Percentiles rank a stretch among this genome's conserved stretches.
phyloP scores from a whole-genome alignment of 2,888 invertebrate species.

The Scaptomyza caliginosa region DNA sequence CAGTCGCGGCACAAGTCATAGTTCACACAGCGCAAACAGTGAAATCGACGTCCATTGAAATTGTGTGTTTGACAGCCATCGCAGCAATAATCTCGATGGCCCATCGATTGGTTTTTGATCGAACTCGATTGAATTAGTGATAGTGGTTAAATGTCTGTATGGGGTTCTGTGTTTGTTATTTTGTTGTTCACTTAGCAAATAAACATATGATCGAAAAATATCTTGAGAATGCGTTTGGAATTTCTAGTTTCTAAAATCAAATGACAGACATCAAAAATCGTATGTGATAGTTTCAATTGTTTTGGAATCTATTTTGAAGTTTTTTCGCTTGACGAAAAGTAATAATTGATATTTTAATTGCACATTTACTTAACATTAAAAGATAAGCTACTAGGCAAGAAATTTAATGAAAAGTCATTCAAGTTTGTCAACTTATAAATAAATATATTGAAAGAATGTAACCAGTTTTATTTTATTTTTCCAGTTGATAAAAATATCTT shows the following conservation, averaged over 20 bases:
- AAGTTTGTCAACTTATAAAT: no score
- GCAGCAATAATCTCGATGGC: slow-evolving; percentile 57
- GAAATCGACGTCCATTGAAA: slow-evolving; percentile 63
- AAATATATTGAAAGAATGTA: no score
- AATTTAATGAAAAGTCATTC: no score
- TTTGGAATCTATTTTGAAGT: background rate
- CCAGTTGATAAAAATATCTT: no score
- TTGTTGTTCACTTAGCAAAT: slow-evolving; percentile 15
- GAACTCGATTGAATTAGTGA: background rate
- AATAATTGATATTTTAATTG: no score
- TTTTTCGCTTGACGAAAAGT: no score
- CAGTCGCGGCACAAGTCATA: slow-evolving; percentile 66
- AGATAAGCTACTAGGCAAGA: no score
- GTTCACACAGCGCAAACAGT: slow-evolving; percentile 64
- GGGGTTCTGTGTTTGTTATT: background rate
- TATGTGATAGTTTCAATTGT: background rate
- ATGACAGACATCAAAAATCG: slow-evolving; percentile 36
- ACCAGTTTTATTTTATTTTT: no score
- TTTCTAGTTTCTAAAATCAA: slow-evolving; percentile 30
- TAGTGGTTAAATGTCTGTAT: background rate
- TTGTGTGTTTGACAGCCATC: slow-evolving; percentile 60
- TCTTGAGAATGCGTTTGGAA: slow-evolving; percentile 37
- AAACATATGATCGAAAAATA: slow-evolving; percentile 36
- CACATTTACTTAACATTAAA: no score
- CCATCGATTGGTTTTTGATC: slow-evolving; percentile 38